A percentile compares a stretch with the other conserved stretches of the same genome.
These are phyloP conservation scores for Mesoclemmys tuberculata DNA, from an alignment of 2,113 vertebrate genomes.

Conservation along the genomic window DNA sequence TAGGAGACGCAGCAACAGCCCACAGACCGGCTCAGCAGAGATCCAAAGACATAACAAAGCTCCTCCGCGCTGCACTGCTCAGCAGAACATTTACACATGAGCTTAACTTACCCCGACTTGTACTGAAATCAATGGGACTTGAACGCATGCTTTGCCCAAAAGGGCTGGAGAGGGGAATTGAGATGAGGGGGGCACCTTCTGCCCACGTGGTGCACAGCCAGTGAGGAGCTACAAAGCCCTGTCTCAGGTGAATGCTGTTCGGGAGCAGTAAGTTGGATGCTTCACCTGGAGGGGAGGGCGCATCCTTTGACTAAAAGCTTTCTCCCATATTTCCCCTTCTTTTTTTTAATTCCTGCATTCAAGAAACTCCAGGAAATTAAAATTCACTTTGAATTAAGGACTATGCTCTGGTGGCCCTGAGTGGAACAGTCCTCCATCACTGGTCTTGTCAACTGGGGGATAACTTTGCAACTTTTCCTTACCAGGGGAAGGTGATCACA, in stretches of 20 bases:
- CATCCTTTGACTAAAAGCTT: not conserved
- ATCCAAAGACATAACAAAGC: not conserved
- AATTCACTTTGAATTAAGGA: not conserved
- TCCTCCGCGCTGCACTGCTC: not conserved
- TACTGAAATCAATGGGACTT: not conserved
- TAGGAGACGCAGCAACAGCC: not conserved
- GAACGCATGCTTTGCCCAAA: not conserved
- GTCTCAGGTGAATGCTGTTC: not conserved
- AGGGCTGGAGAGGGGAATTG: not conserved
- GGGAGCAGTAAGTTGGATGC: not conserved
- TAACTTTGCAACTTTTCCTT: conserved; percentile 22
- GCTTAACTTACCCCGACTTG: no score
- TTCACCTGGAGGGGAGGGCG: not conserved
- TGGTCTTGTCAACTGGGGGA: not conserved
- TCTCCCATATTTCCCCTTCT: not conserved
- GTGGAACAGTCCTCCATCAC: not conserved
- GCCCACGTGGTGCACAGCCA: not conserved
- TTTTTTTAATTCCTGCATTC: not conserved
- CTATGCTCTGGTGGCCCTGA: not conserved
- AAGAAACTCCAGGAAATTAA: not conserved
- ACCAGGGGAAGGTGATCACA: not conserved
- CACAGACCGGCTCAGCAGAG: not conserved
- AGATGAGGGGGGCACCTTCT: no score
- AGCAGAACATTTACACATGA: not conserved
- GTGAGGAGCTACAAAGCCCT: not conserved